These are phyloP conservation scores for Glomeris maerens DNA, from an alignment of 1,140 invertebrate species.

Conservation along the genomic window DNA sequence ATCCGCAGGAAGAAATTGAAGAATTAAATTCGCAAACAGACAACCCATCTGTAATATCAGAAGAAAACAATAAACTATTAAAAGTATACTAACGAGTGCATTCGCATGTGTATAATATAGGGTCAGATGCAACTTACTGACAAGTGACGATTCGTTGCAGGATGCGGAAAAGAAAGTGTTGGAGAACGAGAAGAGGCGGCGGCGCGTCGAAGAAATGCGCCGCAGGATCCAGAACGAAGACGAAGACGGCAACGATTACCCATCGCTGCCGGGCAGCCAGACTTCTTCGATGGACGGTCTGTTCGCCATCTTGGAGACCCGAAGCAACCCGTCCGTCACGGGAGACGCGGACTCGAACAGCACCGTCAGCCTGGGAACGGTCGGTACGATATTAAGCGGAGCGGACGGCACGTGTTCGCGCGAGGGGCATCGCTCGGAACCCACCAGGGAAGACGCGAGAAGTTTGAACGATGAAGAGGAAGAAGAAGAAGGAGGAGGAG, in stretches of 20 bases:
- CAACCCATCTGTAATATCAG: neutral
- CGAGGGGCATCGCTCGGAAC: neutral
- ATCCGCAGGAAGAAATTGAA: constrained; percentile 16
- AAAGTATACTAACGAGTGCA: constrained; percentile 4
- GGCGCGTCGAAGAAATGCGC: constrained; percentile 62
- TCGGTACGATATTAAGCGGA: constrained; percentile 56
- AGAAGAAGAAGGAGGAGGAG: neutral
- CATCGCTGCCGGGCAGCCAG: constrained; percentile 60
- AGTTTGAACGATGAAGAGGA: neutral
- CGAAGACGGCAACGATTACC: constrained; percentile 41
- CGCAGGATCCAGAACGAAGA: constrained; percentile 69
- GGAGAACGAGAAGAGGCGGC: constrained; percentile 38
- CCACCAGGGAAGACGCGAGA: constrained; percentile 32
- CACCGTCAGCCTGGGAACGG: constrained; percentile 64
- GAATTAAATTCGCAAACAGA: neutral
- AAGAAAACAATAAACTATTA: constrained; percentile 15
- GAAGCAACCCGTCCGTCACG: constrained; percentile 64
- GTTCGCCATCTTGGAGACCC: constrained; percentile 39
- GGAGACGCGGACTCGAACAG: constrained; percentile 74
- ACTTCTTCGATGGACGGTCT: constrained; percentile 51
- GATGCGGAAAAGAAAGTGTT: constrained; percentile 23
- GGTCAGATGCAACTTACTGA: constrained; percentile 1
- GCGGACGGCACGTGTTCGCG: constrained; percentile 18
- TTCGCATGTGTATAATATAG: constrained; percentile 4
- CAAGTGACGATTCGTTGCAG: constrained; percentile 17